Conservation (phyloP, 2,888 invertebrate genomes). For the Drosophila limbata region DNA sequence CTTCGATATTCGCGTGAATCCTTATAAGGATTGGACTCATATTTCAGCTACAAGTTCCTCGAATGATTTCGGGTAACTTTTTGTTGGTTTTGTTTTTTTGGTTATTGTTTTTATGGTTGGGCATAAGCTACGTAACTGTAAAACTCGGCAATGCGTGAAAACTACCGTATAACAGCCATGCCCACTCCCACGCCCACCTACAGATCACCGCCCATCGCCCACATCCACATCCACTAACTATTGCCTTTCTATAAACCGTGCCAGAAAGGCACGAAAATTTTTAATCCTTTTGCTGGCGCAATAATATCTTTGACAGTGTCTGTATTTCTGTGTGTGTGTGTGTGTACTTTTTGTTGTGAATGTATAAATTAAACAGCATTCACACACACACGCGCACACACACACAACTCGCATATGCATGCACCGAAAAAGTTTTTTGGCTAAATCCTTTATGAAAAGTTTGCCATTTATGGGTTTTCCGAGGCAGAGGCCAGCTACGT, state of each 20-base stretch:
- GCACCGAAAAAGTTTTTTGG: conserved; percentile 64
- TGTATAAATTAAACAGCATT: conserved; percentile 72
- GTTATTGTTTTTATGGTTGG: conserved; percentile 56
- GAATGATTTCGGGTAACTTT: conserved; percentile 18
- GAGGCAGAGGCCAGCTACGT: conserved; percentile 36
- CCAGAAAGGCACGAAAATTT: conserved; percentile 68
- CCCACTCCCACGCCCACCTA: conserved; percentile 42
- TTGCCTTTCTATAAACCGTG: conserved; percentile 51
- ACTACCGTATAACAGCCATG: conserved; percentile 58
- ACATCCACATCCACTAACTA: conserved; percentile 7
- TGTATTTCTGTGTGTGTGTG: conserved; percentile 18
- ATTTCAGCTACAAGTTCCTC: not conserved
- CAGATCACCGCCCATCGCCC: conserved; percentile 27
- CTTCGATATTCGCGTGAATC: not conserved
- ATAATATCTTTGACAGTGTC: conserved; percentile 64
- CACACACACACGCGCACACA: conserved; percentile 46
- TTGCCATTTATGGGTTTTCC: conserved; percentile 69
- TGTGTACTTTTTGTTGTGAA: conserved; percentile 47
- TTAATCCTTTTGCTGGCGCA: conserved; percentile 75
- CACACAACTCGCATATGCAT: conserved; percentile 44
- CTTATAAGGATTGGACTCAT: not conserved
- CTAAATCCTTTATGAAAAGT: conserved; percentile 79
- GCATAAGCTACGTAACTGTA: conserved; percentile 57
- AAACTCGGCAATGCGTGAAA: conserved; percentile 75
- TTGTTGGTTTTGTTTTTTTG: conserved; percentile 22